These are phyloP conservation scores for Budorcas taxicolor DNA, from an alignment of 2,113 vertebrate species.

Conservation along the genomic window DNA sequence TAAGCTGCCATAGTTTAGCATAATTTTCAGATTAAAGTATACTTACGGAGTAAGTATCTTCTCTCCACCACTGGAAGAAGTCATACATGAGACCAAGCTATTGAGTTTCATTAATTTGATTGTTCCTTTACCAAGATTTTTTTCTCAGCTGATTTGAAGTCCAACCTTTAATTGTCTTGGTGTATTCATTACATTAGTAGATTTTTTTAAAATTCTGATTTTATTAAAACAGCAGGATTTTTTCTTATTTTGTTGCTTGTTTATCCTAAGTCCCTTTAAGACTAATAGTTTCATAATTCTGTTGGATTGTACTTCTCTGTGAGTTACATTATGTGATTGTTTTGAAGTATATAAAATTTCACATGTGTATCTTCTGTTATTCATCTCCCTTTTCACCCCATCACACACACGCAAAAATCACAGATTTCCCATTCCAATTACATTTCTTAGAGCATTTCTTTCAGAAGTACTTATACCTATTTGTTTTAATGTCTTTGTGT, in stretches of 20 bases:
- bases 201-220: background rate
- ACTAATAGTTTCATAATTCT: constrained; percentile 1
- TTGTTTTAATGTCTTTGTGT: background rate
- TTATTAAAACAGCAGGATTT: background rate
- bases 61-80: background rate
- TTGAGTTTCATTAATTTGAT: constrained; percentile 23
- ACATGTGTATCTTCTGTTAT: background rate
- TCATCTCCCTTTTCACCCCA: background rate
- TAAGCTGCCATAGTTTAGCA: constrained; percentile 1
- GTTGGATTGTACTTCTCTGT: background rate
- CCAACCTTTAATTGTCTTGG: background rate
- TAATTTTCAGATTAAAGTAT: constrained; percentile 46
- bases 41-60: constrained; percentile 7
- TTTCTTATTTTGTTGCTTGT: background rate
- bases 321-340: background rate
- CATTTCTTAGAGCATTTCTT: background rate
- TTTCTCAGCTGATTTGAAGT: background rate
- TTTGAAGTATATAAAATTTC: constrained; percentile 17
- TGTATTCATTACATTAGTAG: background rate
- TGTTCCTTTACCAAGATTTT: background rate
- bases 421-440: background rate
- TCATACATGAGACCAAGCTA: background rate
- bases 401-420: background rate
- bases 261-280: background rate
- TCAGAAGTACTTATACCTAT: background rate